Evolutionary conservation across 2,113 vertebrate species (phyloP).

Genomic region (Donacobius atricapilla): DNA sequence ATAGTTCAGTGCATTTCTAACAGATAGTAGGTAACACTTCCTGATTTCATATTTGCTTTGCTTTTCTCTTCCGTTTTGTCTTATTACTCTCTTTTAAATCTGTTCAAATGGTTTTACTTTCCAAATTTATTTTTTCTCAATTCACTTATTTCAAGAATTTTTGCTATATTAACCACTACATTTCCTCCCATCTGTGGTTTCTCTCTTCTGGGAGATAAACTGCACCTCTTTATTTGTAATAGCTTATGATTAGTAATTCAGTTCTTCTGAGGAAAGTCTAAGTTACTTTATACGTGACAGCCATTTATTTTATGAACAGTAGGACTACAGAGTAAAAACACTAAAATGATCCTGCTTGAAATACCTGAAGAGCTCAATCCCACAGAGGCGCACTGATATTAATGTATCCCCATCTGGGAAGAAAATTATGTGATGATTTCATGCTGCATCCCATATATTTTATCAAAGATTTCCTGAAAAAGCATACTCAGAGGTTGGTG

Average conservation of each 20-base stretch:
- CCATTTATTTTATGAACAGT: neutral
- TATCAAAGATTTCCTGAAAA: neutral
- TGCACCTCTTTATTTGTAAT: neutral
- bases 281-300: neutral
- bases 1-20: neutral
- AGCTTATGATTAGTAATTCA: neutral
- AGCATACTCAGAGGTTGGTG: neutral
- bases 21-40: neutral
- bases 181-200: neutral
- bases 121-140: neutral
- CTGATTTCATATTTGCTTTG: neutral
- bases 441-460: neutral
- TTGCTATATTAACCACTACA: neutral
- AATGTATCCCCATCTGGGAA: neutral
- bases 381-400: neutral
- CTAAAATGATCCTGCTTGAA: neutral
- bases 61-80: neutral
- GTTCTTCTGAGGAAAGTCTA: neutral
- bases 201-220: neutral
- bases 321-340: neutral
- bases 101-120: neutral
- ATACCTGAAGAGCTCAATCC: neutral
- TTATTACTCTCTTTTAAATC: neutral
- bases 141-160: neutral
- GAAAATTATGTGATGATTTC: neutral